phyloP scores from a whole-genome alignment of 2,888 invertebrate species.

The Papilio demoleus region DNA sequence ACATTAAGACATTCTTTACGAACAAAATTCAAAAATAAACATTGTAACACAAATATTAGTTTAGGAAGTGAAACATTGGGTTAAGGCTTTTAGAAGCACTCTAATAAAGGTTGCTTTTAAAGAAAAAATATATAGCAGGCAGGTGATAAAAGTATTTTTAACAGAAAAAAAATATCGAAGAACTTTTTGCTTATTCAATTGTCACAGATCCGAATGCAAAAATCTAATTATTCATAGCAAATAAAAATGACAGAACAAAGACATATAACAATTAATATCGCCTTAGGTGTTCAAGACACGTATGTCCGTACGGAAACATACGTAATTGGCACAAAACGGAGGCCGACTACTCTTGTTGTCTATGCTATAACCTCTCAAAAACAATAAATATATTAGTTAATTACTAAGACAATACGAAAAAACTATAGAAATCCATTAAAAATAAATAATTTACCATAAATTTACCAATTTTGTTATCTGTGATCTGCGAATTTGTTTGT shows the following conservation, averaged over 20 bases:
- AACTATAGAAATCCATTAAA: too few species aligned
- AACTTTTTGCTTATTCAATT: too few species aligned
- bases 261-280: background rate
- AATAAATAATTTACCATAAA: too few species aligned
- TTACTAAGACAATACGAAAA: background rate
- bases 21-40: background rate
- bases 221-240: background rate
- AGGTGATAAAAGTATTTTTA: too few species aligned
- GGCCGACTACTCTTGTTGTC: background rate
- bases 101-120: too few species aligned
- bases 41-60: background rate
- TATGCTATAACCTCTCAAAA: background rate
- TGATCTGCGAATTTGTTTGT: too few species aligned
- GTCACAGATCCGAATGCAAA: too few species aligned
- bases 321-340: slow-evolving; percentile 3
- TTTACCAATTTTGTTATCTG: too few species aligned
- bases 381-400: background rate
- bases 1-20: too few species aligned
- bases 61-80: background rate
- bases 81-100: background rate
- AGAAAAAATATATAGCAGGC: too few species aligned
- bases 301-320: slow-evolving; percentile 26
- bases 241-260: background rate
- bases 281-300: slow-evolving; percentile 1
- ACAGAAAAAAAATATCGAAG: too few species aligned